Conservation (phyloP, 2,888 invertebrate genomes). For the Macaria notata region DNA sequence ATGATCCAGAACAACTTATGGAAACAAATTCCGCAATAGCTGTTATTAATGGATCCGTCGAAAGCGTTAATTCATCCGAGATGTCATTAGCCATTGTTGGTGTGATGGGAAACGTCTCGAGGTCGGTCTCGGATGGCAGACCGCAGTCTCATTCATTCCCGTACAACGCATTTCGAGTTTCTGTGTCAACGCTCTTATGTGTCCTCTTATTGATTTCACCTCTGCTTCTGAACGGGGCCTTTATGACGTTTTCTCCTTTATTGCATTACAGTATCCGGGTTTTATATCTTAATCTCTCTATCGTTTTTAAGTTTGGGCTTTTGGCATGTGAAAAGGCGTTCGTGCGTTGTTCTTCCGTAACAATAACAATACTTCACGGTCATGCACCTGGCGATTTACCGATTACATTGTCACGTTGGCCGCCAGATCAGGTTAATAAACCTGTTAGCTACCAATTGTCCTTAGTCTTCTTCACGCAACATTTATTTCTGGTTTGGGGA, state of each 20-base stretch:
- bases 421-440: slow-evolving; percentile 67
- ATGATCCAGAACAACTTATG: slow-evolving; percentile 38
- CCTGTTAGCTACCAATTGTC: slow-evolving; percentile 57
- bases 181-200: slow-evolving; percentile 54
- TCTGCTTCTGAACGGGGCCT: slow-evolving; percentile 27
- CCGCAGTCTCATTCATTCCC: slow-evolving; percentile 51
- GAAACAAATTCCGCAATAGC: slow-evolving; percentile 38
- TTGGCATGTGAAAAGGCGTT: slow-evolving; percentile 51
- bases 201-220: slow-evolving; percentile 49
- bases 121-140: slow-evolving; percentile 50
- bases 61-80: slow-evolving; percentile 57
- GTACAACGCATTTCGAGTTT: slow-evolving; percentile 50
- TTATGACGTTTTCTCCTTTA: slow-evolving; percentile 26
- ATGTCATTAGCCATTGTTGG: slow-evolving; percentile 59
- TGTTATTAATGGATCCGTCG: slow-evolving; percentile 48
- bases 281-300: slow-evolving; percentile 25
- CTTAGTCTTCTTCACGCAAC: slow-evolving; percentile 44
- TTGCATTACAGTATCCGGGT: slow-evolving; percentile 22
- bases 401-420: slow-evolving; percentile 66
- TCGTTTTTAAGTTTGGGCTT: slow-evolving; percentile 18
- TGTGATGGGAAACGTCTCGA: slow-evolving; percentile 63
- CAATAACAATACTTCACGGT: slow-evolving; percentile 63
- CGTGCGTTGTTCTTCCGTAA: slow-evolving; percentile 57
- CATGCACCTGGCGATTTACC: slow-evolving; percentile 66
- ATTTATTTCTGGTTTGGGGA: slow-evolving; percentile 37